Evolutionary conservation across 2,113 vertebrate species (phyloP).

Genomic region (Rhinoderma darwinii): DNA sequence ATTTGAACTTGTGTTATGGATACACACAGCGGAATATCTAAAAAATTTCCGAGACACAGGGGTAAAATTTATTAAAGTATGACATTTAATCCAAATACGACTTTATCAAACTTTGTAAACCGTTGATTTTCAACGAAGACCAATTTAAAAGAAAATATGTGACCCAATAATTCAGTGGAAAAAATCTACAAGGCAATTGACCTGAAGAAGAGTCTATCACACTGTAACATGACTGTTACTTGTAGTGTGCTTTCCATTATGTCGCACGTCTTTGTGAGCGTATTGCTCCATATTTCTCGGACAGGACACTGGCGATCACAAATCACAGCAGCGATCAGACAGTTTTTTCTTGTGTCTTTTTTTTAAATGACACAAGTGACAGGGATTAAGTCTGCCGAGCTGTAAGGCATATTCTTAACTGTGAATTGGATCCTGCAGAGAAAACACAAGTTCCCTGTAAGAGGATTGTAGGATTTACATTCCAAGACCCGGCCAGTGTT

Average conservation of each 20-base stretch:
- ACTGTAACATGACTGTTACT: not conserved
- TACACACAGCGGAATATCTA: too few species aligned
- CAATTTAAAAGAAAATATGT: too few species aligned
- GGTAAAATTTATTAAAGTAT: too few species aligned
- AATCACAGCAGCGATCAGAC: constrained; percentile 14
- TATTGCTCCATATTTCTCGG: not conserved
- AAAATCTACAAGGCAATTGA: not conserved
- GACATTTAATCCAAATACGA: too few species aligned
- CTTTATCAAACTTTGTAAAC: too few species aligned
- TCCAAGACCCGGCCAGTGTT: constrained; percentile 46
- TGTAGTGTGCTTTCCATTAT: not conserved
- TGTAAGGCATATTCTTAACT: constrained; percentile 38
- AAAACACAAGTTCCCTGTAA: constrained; percentile 58
- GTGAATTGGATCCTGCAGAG: constrained; percentile 54
- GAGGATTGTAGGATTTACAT: constrained; percentile 58
- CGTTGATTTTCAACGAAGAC: too few species aligned
- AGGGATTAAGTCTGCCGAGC: constrained; percentile 45
- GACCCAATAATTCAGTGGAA: too few species aligned
- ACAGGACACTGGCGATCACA: not conserved
- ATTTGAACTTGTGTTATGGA: too few species aligned
- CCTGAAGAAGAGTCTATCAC: not conserved
- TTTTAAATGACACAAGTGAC: constrained; percentile 47
- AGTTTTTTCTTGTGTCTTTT: constrained; percentile 48
- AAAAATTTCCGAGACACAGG: too few species aligned
- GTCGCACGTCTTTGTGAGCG: not conserved